Base-by-base conservation (phyloP, 2,888 invertebrate genomes). In the Chrysotoxum bicinctum region DNA sequence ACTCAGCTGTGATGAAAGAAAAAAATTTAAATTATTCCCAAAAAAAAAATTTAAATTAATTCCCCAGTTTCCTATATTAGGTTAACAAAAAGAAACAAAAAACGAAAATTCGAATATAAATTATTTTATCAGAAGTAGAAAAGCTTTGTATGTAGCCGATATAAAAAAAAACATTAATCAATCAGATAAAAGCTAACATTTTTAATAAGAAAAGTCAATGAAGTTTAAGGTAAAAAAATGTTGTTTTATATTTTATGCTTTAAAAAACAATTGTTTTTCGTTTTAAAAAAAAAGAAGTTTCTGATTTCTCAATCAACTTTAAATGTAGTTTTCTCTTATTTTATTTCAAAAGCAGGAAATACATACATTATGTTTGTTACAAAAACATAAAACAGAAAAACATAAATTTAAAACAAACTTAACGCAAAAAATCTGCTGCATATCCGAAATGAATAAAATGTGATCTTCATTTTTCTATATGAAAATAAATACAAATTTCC, bases 51-150 rank as follows among this genome's bases (percentile, higher is more conserved):
- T n/a, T 37, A 26, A 56, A 30, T 16, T 10, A 16, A 8, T 35
- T 23, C 43, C 9, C 21, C n/a, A 64, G 43, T 74, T 54, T 64
- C 52, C 32, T 64, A 54, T 54, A 74, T 40, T 74, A 60, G 60
- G 40, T 26, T 40, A 26, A 64, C 52, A 64, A 16, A 32, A 14
- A 19, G 37, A 19, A 64, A 32, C 32, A 21, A 48, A 26, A 12
- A 45, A 16, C 0, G 50, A 52, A 12, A n/a, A 66, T 74, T 68
- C 54, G 26, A 75, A 64, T 23, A 37, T 12, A 64, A 37, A 58
- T 26, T 26, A 26, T 26, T 26, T 26, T 3, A 26, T 26, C 26
- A 40, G 10, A 43, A 1, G 40, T 60, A 73, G 50, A 40, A 40
- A 73, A 50, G 14, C 26, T 23, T 40, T 32, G 35, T 37, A 37